A percentile compares a stretch with the other conserved stretches of the same genome.
Conservation (phyloP, 2,113 vertebrate species). For the Vulpes vulpes region DNA sequence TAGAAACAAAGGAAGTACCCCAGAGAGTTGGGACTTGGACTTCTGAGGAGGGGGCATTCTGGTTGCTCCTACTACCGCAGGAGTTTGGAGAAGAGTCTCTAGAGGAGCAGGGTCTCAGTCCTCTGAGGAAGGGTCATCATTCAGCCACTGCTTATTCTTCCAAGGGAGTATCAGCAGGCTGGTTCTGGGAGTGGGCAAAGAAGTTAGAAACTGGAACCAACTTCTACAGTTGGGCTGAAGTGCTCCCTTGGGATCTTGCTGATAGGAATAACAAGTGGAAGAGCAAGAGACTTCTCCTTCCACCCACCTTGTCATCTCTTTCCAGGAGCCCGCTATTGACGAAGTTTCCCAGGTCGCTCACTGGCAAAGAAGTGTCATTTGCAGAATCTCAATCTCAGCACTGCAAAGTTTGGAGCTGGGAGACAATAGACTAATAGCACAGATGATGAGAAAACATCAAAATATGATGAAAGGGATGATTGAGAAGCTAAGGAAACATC, state of each 20-base stretch:
- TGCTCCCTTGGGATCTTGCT: background rate
- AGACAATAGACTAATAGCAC: background rate
- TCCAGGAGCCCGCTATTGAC: background rate
- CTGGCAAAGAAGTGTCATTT: background rate
- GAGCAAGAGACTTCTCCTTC: background rate
- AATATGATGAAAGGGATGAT: background rate
- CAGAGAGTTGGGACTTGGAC: background rate
- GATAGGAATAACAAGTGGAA: background rate
- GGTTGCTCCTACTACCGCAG: background rate
- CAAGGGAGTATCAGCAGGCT: background rate
- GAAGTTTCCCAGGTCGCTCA: background rate
- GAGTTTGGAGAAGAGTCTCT: background rate
- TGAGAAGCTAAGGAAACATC: background rate
- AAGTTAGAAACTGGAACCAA: background rate
- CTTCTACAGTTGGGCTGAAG: background rate
- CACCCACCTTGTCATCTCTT: background rate
- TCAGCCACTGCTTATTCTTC: background rate
- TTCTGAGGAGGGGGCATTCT: background rate
- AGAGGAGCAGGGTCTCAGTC: background rate
- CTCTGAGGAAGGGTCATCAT: background rate
- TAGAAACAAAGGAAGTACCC: background rate
- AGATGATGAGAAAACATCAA: background rate
- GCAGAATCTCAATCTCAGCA: background rate
- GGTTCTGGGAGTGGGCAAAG: background rate
- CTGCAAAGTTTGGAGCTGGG: background rate